A percentile compares a stretch with the other conserved stretches of the same genome.
phyloP scores from a whole-genome alignment of 2,797 vertebrate species.

The Chaetophractus vellerosus region DNA sequence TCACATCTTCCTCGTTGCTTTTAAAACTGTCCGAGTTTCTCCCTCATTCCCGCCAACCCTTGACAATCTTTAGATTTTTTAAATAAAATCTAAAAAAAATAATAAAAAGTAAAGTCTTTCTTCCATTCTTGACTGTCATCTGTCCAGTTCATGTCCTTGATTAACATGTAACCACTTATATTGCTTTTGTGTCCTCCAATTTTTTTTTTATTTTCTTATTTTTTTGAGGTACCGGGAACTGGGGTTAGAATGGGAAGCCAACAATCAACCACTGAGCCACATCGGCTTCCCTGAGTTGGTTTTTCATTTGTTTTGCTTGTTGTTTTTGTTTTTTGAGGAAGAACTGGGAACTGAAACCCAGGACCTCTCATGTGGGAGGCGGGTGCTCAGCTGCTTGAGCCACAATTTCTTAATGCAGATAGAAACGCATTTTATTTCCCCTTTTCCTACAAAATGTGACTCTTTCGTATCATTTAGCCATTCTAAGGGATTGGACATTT shows the following conservation, averaged over 20 bases:
- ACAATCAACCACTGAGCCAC: too few relatives aligned
- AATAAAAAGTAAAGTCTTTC: too few relatives aligned
- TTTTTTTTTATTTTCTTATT: too few relatives aligned
- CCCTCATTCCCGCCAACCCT: neutral
- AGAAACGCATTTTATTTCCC: neutral
- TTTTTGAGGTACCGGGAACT: too few relatives aligned
- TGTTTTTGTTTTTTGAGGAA: too few relatives aligned
- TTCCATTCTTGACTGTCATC: neutral
- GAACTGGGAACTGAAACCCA: too few relatives aligned
- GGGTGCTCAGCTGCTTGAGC: too few relatives aligned
- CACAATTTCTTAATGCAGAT: neutral
- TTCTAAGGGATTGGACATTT: neutral
- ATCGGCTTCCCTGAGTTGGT: too few relatives aligned
- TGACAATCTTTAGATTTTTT: neutral
- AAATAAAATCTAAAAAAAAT: neutral
- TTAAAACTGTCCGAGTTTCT: neutral
- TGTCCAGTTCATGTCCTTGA: neutral
- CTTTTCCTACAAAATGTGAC: slow-evolving; percentile 26
- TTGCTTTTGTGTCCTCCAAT: neutral
- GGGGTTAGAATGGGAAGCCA: too few relatives aligned
- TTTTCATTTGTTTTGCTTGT: too few relatives aligned
- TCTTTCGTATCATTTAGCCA: neutral
- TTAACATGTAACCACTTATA: neutral
- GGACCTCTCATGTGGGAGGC: too few relatives aligned
- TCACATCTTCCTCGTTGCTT: neutral